Conservation (phyloP, 2,888 invertebrate genomes). For the Tipula unca region DNA sequence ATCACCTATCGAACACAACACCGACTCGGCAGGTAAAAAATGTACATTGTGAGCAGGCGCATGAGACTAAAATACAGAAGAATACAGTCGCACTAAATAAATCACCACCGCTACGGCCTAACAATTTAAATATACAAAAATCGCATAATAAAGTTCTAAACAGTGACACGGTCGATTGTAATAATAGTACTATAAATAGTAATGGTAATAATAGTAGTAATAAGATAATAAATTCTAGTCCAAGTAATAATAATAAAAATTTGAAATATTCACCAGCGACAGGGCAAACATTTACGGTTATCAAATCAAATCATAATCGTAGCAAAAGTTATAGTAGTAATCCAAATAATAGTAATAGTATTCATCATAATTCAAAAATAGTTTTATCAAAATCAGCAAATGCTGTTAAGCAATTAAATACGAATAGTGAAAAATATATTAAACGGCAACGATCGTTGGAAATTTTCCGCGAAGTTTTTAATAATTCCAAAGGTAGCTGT, state of each 20-base stretch:
- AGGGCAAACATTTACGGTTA: constrained; percentile 19
- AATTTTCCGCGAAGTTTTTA: constrained; percentile 65
- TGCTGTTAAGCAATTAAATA: constrained; percentile 35
- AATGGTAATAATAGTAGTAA: not conserved
- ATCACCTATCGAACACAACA: not conserved
- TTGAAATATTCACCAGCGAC: not conserved
- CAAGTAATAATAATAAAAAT: not conserved
- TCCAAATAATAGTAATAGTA: constrained; percentile 23
- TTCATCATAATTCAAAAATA: constrained; percentile 34
- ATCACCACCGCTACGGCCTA: constrained; percentile 9
- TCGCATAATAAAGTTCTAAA: not conserved
- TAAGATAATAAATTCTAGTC: not conserved
- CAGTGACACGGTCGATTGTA: not conserved
- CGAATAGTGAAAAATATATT: constrained; percentile 32
- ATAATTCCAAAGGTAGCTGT: constrained; percentile 52
- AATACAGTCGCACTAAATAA: not conserved
- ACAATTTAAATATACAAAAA: not conserved
- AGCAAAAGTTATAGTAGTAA: constrained; percentile 26
- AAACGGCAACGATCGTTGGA: constrained; percentile 62
- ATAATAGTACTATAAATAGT: not conserved
- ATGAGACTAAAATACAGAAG: not conserved
- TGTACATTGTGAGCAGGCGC: not conserved
- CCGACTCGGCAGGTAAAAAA: not conserved
- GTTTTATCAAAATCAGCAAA: constrained; percentile 30
- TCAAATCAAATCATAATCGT: constrained; percentile 10